These are phyloP conservation scores for Ormyrus thymus DNA, from an alignment of 2,888 invertebrate species.

Conservation along the genomic window DNA sequence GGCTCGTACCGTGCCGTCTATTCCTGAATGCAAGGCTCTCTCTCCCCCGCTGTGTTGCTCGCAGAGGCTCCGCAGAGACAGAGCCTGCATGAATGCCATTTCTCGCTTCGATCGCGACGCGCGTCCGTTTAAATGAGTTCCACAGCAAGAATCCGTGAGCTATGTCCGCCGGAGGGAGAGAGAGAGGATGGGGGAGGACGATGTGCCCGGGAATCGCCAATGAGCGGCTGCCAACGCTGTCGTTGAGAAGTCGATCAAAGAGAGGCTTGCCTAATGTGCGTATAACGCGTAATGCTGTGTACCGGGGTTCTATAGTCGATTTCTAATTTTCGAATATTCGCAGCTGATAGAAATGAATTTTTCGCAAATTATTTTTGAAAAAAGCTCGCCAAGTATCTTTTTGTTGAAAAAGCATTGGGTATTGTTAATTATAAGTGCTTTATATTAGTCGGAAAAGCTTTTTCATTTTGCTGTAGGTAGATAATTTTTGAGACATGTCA, in stretches of 20 bases:
- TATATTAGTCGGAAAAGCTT: no score
- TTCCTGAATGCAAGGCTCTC: not conserved
- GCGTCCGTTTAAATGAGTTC: constrained; percentile 28
- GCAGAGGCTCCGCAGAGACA: not conserved
- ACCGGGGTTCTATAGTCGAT: not conserved
- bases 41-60: not conserved
- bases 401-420: no score
- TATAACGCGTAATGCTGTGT: not conserved
- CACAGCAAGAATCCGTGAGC: constrained; percentile 25
- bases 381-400: no score
- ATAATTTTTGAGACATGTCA: no score
- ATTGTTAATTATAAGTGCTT: no score
- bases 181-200: no score
- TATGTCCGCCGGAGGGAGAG: constrained; percentile 4
- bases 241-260: not conserved
- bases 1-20: not conserved
- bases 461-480: no score
- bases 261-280: not conserved
- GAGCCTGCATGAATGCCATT: not conserved
- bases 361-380: no score
- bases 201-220: constrained; percentile 10
- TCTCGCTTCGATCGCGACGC: not conserved
- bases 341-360: no score
- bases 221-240: not conserved
- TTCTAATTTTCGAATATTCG: no score